Evolutionary conservation across 1,140 invertebrate genomes (phyloP), one percentile per base, ranked within the genome.

Genomic region (Drosophila malerkotliana): DNA sequence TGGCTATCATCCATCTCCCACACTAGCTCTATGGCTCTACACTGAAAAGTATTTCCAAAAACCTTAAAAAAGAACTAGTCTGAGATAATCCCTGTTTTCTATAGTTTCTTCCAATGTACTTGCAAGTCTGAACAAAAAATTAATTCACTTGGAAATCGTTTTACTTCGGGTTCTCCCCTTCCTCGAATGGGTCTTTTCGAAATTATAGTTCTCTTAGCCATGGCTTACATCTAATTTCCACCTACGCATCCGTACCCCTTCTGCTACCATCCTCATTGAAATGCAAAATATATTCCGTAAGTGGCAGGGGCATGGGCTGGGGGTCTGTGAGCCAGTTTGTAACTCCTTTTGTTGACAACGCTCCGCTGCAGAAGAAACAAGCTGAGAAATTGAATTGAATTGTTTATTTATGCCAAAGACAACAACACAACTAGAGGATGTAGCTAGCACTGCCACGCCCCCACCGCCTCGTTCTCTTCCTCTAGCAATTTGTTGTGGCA

Each of bases 371-470:
- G 47, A 53, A 51, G 78, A 71, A 69, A 69, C 54, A 62, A 79
- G 51, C 71, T 47, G 60, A 77, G 59, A 69, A 88, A 83, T 83
- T 77, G 76, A 88, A 88, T 88, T 79, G 83, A 83, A 88, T 88
- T 88, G 84, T 88, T 88, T 88, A 88, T 88, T 83, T 89, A 89
- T 88, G 83, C 84, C 72, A 37, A 18, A 67, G 58, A 59, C 56
- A 72, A 62, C 26, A 55, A 49, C 28, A 15, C 5, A 44, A 44
- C 15, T 48, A 34, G 30, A 63, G 54, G 51, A 66, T 61, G 61
- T 28, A 6, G 21, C 32, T 8, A 34, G 8, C 21, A 10, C 3
- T 34, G 32, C 34, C 34, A 37, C 34, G 61, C 37, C 60, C 60
- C 15, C 47, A 39, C 30, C 47, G 21, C 12, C 24, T 28, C 45